Base-by-base conservation (phyloP, 1,140 invertebrate species). In the Tigriopus japonicus region DNA sequence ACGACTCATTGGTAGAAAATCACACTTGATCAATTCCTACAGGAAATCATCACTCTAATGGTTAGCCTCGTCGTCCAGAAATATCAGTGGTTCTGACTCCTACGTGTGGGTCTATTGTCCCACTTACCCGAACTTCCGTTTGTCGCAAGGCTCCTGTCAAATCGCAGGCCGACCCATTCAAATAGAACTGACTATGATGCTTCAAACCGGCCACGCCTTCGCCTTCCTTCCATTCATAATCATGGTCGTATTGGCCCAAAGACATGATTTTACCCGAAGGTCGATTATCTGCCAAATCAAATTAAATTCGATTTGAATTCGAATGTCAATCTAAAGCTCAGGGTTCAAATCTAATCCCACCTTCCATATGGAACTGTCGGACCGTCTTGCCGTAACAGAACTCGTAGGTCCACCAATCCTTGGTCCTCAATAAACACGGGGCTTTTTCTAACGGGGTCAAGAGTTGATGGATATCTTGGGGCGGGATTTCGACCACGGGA, bases 381-480 rank as follows among this genome's bases (percentile, higher is more conserved):
- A 77, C 71, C 56, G 71, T 68, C 65, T 74, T 73, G n/a, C 73
- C 73, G 69, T 73, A 76, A 66, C 75, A 77, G 64, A 77, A 72
- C 64, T 77, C 74, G 68, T 77, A 77, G 24, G 71, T 74, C 75
- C 75, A 77, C 75, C 75, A 77, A 62, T 75, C 75, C 63, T 74
- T 74, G 14, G 68, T 72, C 71, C 66, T 67, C 45, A 67, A 62
- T 49, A 69, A 61, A 59, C 68, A 69, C 1, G 66, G 66, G 7
- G 60, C 63, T 15, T 64, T 61, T 60, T 65, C 67, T 66, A 76
- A 66, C 1, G 74, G 72, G 62, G 69, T 71, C 55, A 76, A 64
- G 35, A 76, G 67, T 12, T 49, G n/a, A 49, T 21, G 45, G 28
- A 35, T 35, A 35, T 35, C 28, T 9, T 35, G 28, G 28, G 28